phyloP scores from a whole-genome alignment of 1,140 invertebrate species.

The Drosophila elegans region DNA sequence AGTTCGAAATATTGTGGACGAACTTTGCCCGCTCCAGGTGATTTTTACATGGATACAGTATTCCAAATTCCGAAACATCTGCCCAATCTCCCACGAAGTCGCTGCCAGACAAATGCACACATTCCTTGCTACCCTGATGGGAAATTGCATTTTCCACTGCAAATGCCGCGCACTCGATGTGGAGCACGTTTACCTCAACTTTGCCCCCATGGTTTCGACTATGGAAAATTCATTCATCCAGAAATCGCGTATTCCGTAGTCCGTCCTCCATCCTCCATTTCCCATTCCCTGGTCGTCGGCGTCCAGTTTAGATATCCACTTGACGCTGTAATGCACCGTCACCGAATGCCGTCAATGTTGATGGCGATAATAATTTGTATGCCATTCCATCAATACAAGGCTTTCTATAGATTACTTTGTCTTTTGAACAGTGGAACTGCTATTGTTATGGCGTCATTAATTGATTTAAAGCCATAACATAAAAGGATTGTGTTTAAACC shows the following conservation, averaged over 20 bases:
- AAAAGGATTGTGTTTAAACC: background rate
- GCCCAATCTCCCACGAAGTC: conserved; percentile 59
- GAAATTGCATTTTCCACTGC: conserved; percentile 65
- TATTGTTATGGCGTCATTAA: background rate
- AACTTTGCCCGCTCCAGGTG: conserved; percentile 2
- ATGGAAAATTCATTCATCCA: conserved; percentile 21
- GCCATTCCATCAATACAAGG: conserved; percentile 42
- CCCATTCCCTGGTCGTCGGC: background rate
- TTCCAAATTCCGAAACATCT: conserved; percentile 27
- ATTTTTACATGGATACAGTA: conserved; percentile 31
- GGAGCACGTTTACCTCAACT: conserved; percentile 60
- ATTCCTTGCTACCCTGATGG: conserved; percentile 37
- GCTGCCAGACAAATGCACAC: conserved; percentile 46
- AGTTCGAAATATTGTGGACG: conserved; percentile 8
- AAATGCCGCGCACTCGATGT: conserved; percentile 69
- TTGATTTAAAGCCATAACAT: background rate
- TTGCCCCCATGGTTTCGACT: conserved; percentile 21
- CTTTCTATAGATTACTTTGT: conserved; percentile 11
- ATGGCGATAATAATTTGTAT: conserved; percentile 54
- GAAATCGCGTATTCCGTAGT: conserved; percentile 6
- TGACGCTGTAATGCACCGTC: conserved; percentile 47
- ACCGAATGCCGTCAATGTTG: conserved; percentile 29
- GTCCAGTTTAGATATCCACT: conserved; percentile 52
- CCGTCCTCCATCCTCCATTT: background rate
- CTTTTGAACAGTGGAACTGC: conserved; percentile 18